Conservation (phyloP, 2,888 invertebrate genomes). For the Chrysolina americana region DNA sequence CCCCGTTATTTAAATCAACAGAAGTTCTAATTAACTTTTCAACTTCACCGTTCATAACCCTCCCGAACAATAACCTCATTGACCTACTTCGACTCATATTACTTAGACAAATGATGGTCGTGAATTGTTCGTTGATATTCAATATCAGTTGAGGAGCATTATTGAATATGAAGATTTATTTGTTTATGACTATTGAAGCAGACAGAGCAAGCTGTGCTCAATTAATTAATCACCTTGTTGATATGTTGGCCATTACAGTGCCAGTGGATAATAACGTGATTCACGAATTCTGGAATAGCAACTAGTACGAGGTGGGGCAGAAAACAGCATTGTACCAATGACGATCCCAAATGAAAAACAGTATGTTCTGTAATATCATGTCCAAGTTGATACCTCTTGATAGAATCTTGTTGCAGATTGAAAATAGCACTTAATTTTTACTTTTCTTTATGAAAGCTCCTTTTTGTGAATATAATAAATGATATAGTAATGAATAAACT, state of each 20-base stretch:
- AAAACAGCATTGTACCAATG: neutral
- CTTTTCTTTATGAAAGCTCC: no score
- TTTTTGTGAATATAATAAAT: no score
- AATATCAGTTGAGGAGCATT: neutral
- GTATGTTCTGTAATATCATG: no score
- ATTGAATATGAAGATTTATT: slow-evolving; percentile 11
- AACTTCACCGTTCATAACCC: neutral
- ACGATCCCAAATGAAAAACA: no score
- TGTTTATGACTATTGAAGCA: slow-evolving; percentile 6
- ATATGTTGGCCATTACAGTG: neutral
- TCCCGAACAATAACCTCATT: slow-evolving; percentile 10
- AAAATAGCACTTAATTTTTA: no score
- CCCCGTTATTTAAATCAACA: neutral
- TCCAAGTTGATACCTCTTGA: no score
- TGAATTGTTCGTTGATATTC: slow-evolving; percentile 9
- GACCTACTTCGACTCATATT: neutral
- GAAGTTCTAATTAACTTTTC: neutral
- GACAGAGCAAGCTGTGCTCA: neutral
- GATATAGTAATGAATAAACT: no score
- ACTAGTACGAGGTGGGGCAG: neutral
- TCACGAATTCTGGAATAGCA: neutral
- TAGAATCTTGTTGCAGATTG: no score
- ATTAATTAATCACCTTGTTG: slow-evolving; percentile 8
- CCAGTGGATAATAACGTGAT: neutral
- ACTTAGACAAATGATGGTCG: slow-evolving; percentile 4